These are phyloP conservation scores for Solenopsis invicta DNA, from an alignment of 1,140 invertebrate genomes.

Conservation along the genomic window DNA sequence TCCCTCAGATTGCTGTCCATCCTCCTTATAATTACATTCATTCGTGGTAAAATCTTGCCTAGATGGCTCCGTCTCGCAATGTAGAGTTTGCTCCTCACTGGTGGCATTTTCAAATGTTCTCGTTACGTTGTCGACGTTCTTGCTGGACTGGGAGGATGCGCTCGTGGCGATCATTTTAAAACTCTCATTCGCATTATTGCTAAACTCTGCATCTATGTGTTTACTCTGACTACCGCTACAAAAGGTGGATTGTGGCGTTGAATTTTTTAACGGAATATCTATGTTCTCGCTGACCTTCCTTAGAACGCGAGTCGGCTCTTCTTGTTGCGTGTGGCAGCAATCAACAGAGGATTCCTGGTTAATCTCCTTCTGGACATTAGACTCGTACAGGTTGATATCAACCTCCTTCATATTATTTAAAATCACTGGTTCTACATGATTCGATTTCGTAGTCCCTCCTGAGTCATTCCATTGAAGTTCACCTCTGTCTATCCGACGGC, in stretches of 20 bases:
- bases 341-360: slow-evolving; percentile 71
- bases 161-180: slow-evolving; percentile 76
- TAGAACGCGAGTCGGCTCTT: slow-evolving; percentile 66
- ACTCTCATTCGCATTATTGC: slow-evolving; percentile 76
- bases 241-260: slow-evolving; percentile 61
- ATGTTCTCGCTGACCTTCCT: slow-evolving; percentile 79
- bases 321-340: slow-evolving; percentile 22
- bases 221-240: not conserved
- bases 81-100: slow-evolving; percentile 2
- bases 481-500: slow-evolving; percentile 84
- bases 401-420: not conserved
- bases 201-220: slow-evolving; percentile 68
- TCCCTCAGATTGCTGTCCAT: not conserved
- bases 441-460: slow-evolving; percentile 79
- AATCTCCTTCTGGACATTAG: slow-evolving; percentile 71
- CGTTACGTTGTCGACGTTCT: not conserved
- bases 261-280: slow-evolving; percentile 77
- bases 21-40: slow-evolving; percentile 1
- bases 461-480: slow-evolving; percentile 78
- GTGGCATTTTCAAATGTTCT: slow-evolving; percentile 59
- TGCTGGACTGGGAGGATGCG: not conserved
- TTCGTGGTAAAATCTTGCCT: not conserved
- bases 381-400: slow-evolving; percentile 63
- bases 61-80: not conserved
- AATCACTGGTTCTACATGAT: slow-evolving; percentile 1